These are phyloP conservation scores for Gulo gulo DNA, from an alignment of 2,113 vertebrate species.

Conservation along the genomic window DNA sequence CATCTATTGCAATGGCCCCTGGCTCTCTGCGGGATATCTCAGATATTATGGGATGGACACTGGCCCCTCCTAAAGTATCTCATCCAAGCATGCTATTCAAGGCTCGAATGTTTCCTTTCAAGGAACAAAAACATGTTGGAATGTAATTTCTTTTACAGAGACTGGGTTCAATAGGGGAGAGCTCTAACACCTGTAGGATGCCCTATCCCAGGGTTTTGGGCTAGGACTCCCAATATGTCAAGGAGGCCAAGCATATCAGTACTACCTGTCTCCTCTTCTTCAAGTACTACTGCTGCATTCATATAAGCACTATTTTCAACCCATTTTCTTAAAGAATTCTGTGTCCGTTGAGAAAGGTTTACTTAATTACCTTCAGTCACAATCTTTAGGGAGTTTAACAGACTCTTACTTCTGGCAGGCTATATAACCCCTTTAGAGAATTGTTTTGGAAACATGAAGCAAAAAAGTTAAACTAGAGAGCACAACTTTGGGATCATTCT, in stretches of 20 bases:
- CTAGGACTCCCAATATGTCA: not conserved
- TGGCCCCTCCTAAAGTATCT: not conserved
- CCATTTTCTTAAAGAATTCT: not conserved
- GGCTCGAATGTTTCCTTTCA: constrained; percentile 35
- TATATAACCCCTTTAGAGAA: not conserved
- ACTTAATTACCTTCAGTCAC: not conserved
- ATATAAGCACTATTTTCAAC: not conserved
- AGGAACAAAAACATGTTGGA: not conserved
- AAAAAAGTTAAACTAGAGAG: not conserved
- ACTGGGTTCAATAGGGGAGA: not conserved
- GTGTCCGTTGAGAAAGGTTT: not conserved
- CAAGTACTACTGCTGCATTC: not conserved
- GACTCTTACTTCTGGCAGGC: not conserved
- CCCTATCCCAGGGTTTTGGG: not conserved
- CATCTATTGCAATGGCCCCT: not conserved
- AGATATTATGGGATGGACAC: not conserved
- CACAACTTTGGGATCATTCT: not conserved
- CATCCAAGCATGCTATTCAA: not conserved
- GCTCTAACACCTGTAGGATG: not conserved
- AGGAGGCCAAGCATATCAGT: not conserved
- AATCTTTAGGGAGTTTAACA: not conserved
- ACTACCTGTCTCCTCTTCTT: not conserved
- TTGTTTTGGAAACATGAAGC: not conserved
- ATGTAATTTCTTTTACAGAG: not conserved
- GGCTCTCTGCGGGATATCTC: not conserved